Percentiles rank a stretch among this genome's conserved stretches.
phyloP scores from a whole-genome alignment of 2,797 vertebrate species.

The Eulemur rubriventer region DNA sequence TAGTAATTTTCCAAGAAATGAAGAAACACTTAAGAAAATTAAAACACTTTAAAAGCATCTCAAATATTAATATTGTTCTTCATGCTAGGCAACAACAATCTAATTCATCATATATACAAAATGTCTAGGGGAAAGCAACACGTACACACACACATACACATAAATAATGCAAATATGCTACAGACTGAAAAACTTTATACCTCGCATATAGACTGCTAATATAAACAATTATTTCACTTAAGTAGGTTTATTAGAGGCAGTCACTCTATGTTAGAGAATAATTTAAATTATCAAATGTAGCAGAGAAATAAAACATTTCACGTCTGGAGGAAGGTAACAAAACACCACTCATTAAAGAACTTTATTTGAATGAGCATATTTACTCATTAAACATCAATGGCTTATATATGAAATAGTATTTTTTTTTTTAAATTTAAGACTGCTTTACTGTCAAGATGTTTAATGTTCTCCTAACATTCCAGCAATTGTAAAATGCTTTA shows the following conservation, averaged over 20 bases:
- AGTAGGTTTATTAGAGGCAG: neutral
- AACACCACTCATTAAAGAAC: neutral
- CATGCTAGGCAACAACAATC: neutral
- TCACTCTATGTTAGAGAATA: neutral
- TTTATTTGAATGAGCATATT: neutral
- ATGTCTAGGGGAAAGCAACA: neutral
- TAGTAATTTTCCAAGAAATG: conserved; percentile 25
- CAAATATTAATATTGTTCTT: conserved; percentile 6
- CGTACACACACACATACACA: neutral
- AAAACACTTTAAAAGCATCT: conserved; percentile 31
- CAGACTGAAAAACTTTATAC: neutral
- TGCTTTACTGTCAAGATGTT: neutral
- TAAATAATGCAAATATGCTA: neutral
- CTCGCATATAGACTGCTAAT: neutral
- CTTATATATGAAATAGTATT: neutral
- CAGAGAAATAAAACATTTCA: neutral
- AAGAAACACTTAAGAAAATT: conserved; percentile 1
- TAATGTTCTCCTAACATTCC: conserved; percentile 35
- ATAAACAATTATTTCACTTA: conserved; percentile 22
- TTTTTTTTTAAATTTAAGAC: neutral
- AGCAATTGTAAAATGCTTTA: neutral
- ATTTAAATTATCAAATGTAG: neutral
- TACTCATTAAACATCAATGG: neutral
- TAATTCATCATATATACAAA: neutral
- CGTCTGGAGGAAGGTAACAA: neutral